Base-by-base conservation (phyloP, 2,888 invertebrate species). In the Anaspis maculata region DNA sequence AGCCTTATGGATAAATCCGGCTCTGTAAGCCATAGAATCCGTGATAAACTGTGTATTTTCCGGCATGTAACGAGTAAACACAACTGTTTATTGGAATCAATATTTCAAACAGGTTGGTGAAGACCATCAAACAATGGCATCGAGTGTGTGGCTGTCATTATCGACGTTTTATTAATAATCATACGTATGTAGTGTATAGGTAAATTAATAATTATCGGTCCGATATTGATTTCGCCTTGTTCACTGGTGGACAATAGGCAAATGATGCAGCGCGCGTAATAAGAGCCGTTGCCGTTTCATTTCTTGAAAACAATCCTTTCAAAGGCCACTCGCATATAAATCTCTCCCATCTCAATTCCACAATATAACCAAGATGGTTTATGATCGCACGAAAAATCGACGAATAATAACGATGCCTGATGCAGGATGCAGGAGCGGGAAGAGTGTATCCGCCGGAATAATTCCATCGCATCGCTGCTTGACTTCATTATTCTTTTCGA, bases 151-250 rank as follows among this genome's bases (percentile, higher is more conserved):
- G 27, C 35, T 38, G 31, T 34, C 30, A 34, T 38, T 34, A 37
- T 13, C 29, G 37, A 33, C 37, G 30, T 37, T 37, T n/a, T 37
- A 36, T 36, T 36, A 36, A 36, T 36, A 36, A 36, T 36, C 31
- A 27, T 22, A 13, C 21, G 19, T n/a, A n/a, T n/a, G n/a, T n/a
- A n/a, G n/a, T n/a, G n/a, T n/a, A n/a, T n/a, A 25, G 14, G 31
- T 38, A 38, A 38, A 38, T 38, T 38, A 34, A 31, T 38, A 38
- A 38, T 38, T 34, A 35, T 29, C 22, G 39, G 27, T 34, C 30
- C 30, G 30, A 23, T 39, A 39, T 34, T 35, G 39, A 35, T 39
- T 35, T 38, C 32, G 26, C 32, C 22, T 34, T 34, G 38, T 31
- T 30, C 27, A n/a, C n/a, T 15, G 30, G 32, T 27, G 26, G 28